These are phyloP conservation scores for Cyclopterus lumpus DNA, from an alignment of 2,797 vertebrate genomes.

Conservation along the genomic window DNA sequence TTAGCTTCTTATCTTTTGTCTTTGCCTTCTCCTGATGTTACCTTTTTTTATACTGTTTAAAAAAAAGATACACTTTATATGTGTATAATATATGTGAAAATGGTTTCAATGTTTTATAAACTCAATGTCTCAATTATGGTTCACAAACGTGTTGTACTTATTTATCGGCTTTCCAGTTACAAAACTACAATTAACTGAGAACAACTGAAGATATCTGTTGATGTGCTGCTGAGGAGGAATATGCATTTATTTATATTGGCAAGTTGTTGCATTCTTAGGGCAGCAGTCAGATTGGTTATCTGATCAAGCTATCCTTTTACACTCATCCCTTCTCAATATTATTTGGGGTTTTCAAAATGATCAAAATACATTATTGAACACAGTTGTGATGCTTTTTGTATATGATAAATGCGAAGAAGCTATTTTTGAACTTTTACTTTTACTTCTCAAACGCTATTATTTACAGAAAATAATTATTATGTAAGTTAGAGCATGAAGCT, in stretches of 20 bases:
- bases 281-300: background rate
- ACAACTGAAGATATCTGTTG: background rate
- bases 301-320: background rate
- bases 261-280: background rate
- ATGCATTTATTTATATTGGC: background rate
- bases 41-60: no score
- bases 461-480: background rate
- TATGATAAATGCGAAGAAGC: background rate
- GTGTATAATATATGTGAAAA: no score
- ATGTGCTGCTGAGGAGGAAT: background rate
- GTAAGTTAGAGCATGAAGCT: background rate
- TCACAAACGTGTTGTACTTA: background rate
- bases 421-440: background rate
- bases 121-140: no score
- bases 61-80: no score
- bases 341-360: background rate
- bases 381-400: background rate
- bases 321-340: background rate
- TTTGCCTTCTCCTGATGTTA: no score
- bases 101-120: no score
- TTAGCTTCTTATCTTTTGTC: no score
- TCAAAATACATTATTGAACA: background rate
- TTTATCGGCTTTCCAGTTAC: background rate
- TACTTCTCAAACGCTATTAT: background rate
- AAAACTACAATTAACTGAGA: background rate